These are phyloP conservation scores for Hypercompe scribonia DNA, from an alignment of 2,888 invertebrate genomes.

Conservation along the genomic window DNA sequence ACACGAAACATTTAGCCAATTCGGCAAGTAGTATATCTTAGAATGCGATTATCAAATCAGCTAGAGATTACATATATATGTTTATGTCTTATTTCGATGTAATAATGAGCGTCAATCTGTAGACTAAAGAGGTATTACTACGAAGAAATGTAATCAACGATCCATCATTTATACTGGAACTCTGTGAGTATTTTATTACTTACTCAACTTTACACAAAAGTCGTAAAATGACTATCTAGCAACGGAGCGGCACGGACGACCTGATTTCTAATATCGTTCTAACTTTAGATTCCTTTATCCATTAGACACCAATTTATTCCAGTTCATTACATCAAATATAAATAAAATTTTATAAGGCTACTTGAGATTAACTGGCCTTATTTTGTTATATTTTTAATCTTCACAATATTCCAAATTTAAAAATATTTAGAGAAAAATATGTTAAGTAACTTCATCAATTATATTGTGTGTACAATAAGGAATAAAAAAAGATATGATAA, in stretches of 20 bases:
- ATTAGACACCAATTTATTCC: not conserved
- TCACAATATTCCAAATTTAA: not conserved
- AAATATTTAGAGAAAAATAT: not conserved
- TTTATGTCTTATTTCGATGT: not conserved
- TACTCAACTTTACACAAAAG: constrained; percentile 45
- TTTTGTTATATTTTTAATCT: not conserved
- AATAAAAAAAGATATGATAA: too few species aligned
- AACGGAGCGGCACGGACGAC: constrained; percentile 29
- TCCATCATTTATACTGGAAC: constrained; percentile 26
- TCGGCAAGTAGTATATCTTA: too few species aligned
- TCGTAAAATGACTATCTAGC: constrained; percentile 49
- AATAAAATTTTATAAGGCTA: not conserved
- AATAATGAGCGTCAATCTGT: not conserved
- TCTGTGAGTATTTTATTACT: constrained; percentile 49
- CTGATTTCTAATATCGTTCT: constrained; percentile 41
- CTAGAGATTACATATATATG: too few species aligned
- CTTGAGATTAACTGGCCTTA: too few species aligned
- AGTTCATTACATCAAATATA: not conserved
- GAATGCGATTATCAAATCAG: too few species aligned
- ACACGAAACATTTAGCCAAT: too few species aligned
- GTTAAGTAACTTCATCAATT: too few species aligned
- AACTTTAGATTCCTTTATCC: constrained; percentile 6
- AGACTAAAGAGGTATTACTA: not conserved
- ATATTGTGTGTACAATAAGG: too few species aligned
- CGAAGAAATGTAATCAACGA: constrained; percentile 30